phyloP scores from a whole-genome alignment of 2,888 invertebrate genomes.

The Sepiola atlantica region DNA sequence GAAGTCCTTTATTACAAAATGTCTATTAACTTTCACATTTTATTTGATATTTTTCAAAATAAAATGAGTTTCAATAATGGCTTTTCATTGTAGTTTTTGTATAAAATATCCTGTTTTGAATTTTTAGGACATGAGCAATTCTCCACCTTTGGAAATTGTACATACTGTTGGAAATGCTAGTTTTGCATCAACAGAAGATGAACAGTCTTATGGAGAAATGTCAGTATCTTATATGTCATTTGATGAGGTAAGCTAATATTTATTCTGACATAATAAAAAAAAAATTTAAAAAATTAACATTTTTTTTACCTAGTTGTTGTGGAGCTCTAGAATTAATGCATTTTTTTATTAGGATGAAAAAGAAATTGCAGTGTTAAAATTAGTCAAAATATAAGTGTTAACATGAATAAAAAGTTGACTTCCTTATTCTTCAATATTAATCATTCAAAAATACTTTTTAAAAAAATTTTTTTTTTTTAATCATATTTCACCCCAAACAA shows the following conservation, averaged over 20 bases:
- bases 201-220: slow-evolving; percentile 40
- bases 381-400: neutral
- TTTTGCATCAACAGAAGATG: slow-evolving; percentile 43
- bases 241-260: slow-evolving; percentile 33
- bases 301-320: neutral
- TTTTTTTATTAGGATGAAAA: neutral
- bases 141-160: slow-evolving; percentile 42
- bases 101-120: neutral
- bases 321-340: neutral
- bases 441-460: neutral
- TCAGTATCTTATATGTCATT: slow-evolving; percentile 38
- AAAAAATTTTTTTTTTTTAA: neutral
- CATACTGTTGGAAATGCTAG: slow-evolving; percentile 39
- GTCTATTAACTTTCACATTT: too few species aligned
- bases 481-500: too few species aligned
- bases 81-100: neutral
- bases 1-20: too few species aligned
- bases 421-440: neutral
- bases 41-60: neutral
- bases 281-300: neutral
- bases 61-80: neutral
- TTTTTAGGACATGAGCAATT: slow-evolving; percentile 37
- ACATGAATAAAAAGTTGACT: neutral
- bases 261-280: neutral
- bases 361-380: neutral